Percentiles rank a stretch among this genome's conserved stretches.
These are phyloP conservation scores for Platycercus adscitus DNA, from an alignment of 2,113 vertebrate species.

Conservation along the genomic window DNA sequence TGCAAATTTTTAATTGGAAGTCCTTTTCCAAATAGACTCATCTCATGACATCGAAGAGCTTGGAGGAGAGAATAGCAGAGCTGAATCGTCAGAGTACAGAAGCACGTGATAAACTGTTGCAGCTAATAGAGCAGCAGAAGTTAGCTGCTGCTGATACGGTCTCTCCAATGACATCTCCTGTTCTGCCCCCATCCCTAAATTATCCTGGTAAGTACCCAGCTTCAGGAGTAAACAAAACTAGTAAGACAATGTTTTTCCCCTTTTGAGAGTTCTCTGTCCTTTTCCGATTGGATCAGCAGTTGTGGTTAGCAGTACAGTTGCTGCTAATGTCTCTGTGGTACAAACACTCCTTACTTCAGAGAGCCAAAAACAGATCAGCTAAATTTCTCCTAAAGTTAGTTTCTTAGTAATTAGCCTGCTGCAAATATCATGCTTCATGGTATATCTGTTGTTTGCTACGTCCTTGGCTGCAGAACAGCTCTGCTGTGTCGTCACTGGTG, in stretches of 20 bases:
- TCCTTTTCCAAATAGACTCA: slow-evolving; percentile 47
- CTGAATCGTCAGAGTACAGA: slow-evolving; percentile 88
- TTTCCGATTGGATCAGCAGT: not conserved
- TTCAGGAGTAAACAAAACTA: not conserved
- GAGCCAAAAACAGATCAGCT: not conserved
- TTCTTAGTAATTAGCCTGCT: not conserved
- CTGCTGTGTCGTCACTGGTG: not conserved
- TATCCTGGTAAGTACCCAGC: slow-evolving; percentile 60
- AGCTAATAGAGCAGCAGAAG: slow-evolving; percentile 90
- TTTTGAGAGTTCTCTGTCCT: not conserved
- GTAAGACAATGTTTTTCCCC: not conserved
- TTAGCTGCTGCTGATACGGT: slow-evolving; percentile 38
- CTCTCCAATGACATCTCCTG: slow-evolving; percentile 72
- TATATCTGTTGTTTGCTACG: not conserved
- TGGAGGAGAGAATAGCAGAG: slow-evolving; percentile 89
- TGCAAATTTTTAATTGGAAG: not conserved
- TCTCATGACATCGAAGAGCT: slow-evolving; percentile 35
- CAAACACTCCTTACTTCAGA: not conserved
- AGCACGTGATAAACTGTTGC: slow-evolving; percentile 84
- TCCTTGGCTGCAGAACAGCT: not conserved
- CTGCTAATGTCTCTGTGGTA: not conserved
- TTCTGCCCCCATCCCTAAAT: slow-evolving; percentile 61
- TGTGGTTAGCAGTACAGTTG: not conserved
- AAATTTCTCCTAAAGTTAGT: not conserved
- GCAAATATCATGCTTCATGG: not conserved